phyloP scores from a whole-genome alignment of 2,888 invertebrate genomes.

The Erebia epiphron region DNA sequence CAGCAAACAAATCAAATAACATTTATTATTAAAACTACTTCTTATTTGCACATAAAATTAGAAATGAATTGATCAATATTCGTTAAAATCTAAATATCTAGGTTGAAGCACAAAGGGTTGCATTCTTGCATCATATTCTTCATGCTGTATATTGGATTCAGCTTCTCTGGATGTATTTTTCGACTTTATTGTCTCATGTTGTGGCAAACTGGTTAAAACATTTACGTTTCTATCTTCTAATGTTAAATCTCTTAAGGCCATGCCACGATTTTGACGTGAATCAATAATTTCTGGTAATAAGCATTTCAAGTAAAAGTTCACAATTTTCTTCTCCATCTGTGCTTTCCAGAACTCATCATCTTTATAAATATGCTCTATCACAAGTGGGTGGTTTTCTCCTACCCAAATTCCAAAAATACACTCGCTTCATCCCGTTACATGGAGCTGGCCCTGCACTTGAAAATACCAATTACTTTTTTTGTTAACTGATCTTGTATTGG shows the following conservation, averaged over 20 bases:
- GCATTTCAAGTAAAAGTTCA: slow-evolving; percentile 27
- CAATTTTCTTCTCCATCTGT: slow-evolving; percentile 30
- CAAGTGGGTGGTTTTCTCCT: slow-evolving; percentile 23
- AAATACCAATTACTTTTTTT: slow-evolving; percentile 11
- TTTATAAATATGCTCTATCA: slow-evolving; percentile 22
- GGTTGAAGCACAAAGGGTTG: too few species aligned
- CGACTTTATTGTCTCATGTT: too few species aligned
- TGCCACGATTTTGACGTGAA: slow-evolving; percentile 23
- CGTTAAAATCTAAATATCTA: too few species aligned
- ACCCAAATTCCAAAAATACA: slow-evolving; percentile 35
- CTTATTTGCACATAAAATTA: too few species aligned
- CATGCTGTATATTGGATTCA: too few species aligned
- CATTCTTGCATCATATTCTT: too few species aligned
- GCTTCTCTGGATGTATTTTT: too few species aligned
- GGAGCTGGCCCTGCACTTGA: slow-evolving; percentile 18
- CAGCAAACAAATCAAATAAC: too few species aligned
- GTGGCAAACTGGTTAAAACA: too few species aligned
- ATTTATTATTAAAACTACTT: too few species aligned
- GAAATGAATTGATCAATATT: too few species aligned
- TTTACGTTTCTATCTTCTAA: too few species aligned
- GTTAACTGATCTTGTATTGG: slow-evolving; percentile 13
- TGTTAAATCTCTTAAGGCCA: not conserved
- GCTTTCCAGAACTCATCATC: slow-evolving; percentile 33
- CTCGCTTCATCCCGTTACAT: slow-evolving; percentile 22
- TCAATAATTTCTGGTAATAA: slow-evolving; percentile 34